Evolutionary conservation across 23 tunicate species (phyloP).

Genomic region (Styela clava): DNA sequence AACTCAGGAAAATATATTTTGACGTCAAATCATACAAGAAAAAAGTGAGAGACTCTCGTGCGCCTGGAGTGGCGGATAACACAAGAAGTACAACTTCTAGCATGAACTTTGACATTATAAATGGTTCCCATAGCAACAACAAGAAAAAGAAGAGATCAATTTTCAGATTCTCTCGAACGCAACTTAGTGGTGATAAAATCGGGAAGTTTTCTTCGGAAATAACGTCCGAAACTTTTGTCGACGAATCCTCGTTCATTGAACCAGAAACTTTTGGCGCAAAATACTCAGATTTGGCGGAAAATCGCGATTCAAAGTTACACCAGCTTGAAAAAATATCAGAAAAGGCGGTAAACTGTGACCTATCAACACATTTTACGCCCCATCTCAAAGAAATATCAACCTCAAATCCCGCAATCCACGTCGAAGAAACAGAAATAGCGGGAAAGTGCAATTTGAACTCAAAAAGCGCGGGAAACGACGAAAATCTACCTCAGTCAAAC

Average conservation of each 20-base stretch:
- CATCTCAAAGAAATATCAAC: neutral
- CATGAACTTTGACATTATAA: neutral
- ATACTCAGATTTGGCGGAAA: neutral
- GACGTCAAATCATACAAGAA: slow-evolving; percentile 30
- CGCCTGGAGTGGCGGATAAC: neutral
- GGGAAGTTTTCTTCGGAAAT: neutral
- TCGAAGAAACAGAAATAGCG: neutral
- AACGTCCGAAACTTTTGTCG: neutral
- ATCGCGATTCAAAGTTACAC: neutral
- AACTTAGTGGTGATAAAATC: neutral
- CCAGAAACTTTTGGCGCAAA: neutral
- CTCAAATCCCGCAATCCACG: neutral
- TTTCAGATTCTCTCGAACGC: neutral
- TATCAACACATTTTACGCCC: neutral
- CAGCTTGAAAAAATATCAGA: neutral
- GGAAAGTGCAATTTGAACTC: neutral
- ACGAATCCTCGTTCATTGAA: neutral
- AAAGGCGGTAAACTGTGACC: neutral
- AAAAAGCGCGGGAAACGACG: neutral
- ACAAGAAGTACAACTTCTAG: neutral
- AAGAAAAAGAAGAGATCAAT: neutral
- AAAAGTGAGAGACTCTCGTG: neutral
- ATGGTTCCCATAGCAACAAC: neutral
- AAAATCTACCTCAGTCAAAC: neutral
- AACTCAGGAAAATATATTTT: slow-evolving; percentile 67